Conservation (phyloP, 1,140 invertebrate species). For the Leucophenga varia region DNA sequence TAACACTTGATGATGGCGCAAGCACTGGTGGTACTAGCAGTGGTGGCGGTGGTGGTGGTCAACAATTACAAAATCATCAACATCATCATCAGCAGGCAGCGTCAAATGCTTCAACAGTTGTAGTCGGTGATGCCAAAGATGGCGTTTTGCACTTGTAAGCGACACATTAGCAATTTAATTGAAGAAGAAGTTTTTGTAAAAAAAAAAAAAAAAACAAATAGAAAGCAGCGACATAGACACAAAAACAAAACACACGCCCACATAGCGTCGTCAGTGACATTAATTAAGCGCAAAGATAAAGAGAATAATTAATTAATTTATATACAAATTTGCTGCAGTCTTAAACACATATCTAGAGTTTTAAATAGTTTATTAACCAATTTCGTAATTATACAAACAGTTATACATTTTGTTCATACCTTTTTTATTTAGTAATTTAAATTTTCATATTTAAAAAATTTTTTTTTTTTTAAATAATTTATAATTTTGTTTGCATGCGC, state of each 20-base stretch:
- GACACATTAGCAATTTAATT: neutral
- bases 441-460: neutral
- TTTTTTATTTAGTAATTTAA: neutral
- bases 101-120: conserved; percentile 43
- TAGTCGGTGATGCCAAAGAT: conserved; percentile 48
- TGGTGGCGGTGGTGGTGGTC: conserved; percentile 3
- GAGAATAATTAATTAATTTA: neutral
- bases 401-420: neutral
- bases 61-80: conserved; percentile 19
- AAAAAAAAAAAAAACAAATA: conserved; percentile 5
- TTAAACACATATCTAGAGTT: neutral
- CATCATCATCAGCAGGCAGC: conserved; percentile 39
- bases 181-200: neutral
- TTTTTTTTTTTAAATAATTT: conserved; percentile 1
- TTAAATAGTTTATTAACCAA: neutral
- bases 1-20: conserved; percentile 49
- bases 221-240: conserved; percentile 7
- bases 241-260: conserved; percentile 10
- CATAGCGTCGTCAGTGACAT: conserved; percentile 1
- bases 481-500: no score
- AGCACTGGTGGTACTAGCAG: conserved; percentile 13
- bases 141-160: conserved; percentile 48
- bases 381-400: neutral
- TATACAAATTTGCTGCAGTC: neutral
- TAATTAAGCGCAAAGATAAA: neutral